Evolutionary conservation across 2,888 invertebrate species (phyloP).

Genomic region (Rhamphomyia laevipes): DNA sequence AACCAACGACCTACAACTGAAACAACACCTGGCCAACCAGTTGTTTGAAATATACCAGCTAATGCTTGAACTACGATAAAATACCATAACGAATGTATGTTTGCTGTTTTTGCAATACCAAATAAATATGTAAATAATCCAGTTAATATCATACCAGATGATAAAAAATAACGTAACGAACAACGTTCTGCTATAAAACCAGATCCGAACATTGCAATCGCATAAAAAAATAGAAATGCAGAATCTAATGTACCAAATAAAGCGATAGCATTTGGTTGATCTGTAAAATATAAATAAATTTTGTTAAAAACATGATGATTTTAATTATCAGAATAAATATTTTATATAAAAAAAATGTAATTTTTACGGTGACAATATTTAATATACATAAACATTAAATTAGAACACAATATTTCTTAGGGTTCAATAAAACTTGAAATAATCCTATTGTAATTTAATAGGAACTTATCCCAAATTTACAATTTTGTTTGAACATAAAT

Average conservation of each 20-base stretch:
- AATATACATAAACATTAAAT: no score
- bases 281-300: constrained; percentile 35
- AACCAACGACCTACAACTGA: constrained; percentile 93
- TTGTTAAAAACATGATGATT: no score
- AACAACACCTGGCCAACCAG: constrained; percentile 96
- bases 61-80: constrained; percentile 76
- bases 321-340: no score
- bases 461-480: no score
- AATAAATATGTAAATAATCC: constrained; percentile 79
- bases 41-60: constrained; percentile 81
- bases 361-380: no score
- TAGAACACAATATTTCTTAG: no score
- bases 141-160: constrained; percentile 79
- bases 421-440: no score
- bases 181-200: constrained; percentile 89
- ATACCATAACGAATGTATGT: constrained; percentile 71
- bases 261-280: constrained; percentile 56
- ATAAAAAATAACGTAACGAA: constrained; percentile 81
- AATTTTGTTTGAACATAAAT: no score
- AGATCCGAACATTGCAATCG: constrained; percentile 80
- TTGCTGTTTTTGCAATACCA: constrained; percentile 70
- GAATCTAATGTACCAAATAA: constrained; percentile 81
- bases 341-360: no score
- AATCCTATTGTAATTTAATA: no score
- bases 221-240: constrained; percentile 84